A percentile compares a stretch with the other conserved stretches of the same genome.
These are phyloP conservation scores for Mylabris sibirica DNA, from an alignment of 2,888 invertebrate genomes.

Conservation along the genomic window DNA sequence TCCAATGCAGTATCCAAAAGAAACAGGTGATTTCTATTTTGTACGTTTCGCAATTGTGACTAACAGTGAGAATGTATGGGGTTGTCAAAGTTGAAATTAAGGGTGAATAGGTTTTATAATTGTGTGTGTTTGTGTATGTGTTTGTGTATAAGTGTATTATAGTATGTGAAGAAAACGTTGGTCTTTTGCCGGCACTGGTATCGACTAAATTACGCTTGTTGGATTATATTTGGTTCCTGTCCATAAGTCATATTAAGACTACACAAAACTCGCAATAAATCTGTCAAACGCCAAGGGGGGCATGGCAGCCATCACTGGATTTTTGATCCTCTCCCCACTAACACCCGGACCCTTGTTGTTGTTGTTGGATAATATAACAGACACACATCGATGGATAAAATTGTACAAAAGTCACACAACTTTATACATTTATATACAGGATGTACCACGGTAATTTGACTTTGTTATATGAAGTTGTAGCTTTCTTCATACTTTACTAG, in stretches of 20 bases:
- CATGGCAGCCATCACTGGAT: constrained; percentile 52
- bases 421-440: too few species aligned
- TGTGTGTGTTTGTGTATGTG: background rate
- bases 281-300: constrained; percentile 61
- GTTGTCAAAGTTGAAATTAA: background rate
- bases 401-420: constrained; percentile 26
- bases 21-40: too few species aligned
- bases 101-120: background rate
- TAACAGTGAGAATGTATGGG: too few species aligned
- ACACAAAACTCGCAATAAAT: constrained; percentile 63
- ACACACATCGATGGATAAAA: constrained; percentile 12
- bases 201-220: constrained; percentile 51
- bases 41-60: background rate
- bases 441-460: too few species aligned
- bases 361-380: constrained; percentile 30
- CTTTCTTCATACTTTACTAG: too few species aligned
- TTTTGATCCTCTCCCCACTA: constrained; percentile 39
- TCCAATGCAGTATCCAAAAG: too few species aligned
- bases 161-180: constrained; percentile 1
- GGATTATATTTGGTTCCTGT: constrained; percentile 58
- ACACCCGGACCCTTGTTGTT: constrained; percentile 29
- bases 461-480: too few species aligned
- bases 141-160: too few species aligned
- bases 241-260: constrained; percentile 65
- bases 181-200: constrained; percentile 25